Conservation (phyloP, 2,797 vertebrate genomes). For the Sebastes nivosus region DNA sequence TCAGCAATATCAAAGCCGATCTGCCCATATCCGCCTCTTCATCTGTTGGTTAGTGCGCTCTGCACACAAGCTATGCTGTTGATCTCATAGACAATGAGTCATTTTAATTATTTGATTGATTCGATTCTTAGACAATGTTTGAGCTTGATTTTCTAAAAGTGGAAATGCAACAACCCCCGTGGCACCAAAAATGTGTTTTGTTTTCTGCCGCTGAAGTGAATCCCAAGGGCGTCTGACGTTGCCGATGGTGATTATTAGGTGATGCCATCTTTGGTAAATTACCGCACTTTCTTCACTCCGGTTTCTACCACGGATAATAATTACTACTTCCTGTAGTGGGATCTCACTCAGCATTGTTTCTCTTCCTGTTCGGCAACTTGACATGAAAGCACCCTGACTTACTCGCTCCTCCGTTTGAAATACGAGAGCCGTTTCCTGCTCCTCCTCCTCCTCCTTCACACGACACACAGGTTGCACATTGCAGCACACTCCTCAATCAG, state of each 20-base stretch:
- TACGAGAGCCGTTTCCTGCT: conserved; percentile 48
- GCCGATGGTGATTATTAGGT: neutral
- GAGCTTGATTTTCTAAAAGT: neutral
- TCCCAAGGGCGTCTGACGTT: neutral
- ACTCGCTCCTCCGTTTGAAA: conserved; percentile 47
- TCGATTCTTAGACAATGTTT: neutral
- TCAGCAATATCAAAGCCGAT: neutral
- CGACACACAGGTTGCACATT: neutral
- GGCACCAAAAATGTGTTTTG: neutral
- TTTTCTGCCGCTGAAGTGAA: neutral
- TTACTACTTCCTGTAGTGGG: conserved; percentile 57
- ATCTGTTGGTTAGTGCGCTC: neutral
- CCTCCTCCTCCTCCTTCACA: conserved; percentile 28
- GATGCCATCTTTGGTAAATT: neutral
- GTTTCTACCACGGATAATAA: conserved; percentile 21
- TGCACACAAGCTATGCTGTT: neutral
- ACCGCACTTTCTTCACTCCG: neutral
- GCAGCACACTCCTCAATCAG: neutral
- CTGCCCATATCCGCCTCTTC: neutral
- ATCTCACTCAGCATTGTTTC: conserved; percentile 39
- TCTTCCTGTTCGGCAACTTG: conserved; percentile 71
- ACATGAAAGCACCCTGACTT: conserved; percentile 47
- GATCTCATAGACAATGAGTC: neutral
- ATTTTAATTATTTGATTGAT: neutral
- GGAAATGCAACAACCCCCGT: neutral